Conservation (phyloP, 2,888 invertebrate genomes). For the Caenorhabditis uteleia region DNA sequence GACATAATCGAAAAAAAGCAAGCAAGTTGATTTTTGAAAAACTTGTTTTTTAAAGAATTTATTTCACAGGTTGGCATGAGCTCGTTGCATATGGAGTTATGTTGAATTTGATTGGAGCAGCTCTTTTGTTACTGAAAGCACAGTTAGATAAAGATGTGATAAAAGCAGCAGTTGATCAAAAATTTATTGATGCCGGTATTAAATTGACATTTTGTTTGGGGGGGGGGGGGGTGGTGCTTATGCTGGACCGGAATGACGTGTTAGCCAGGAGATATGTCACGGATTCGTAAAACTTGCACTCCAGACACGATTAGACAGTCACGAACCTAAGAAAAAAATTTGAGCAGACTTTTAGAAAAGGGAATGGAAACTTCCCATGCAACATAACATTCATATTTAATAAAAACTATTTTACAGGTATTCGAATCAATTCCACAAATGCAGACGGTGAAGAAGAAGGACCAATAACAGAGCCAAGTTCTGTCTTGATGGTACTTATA, state of each 20-base stretch:
- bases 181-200: constrained; percentile 46
- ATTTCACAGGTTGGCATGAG: constrained; percentile 45
- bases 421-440: constrained; percentile 23
- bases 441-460: constrained; percentile 19
- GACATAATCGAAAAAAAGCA: constrained; percentile 47
- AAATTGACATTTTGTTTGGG: neutral
- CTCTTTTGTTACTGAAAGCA: constrained; percentile 46
- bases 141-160: constrained; percentile 52
- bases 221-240: neutral
- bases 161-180: constrained; percentile 44
- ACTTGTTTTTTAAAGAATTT: neutral
- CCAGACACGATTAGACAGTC: too few relatives aligned
- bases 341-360: too few relatives aligned
- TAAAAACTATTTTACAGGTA: constrained; percentile 9
- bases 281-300: too few relatives aligned
- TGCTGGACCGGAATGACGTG: too few relatives aligned
- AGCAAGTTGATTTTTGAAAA: constrained; percentile 17
- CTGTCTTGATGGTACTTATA: constrained; percentile 34
- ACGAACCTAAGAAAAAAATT: too few relatives aligned
- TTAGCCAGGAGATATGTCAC: too few relatives aligned
- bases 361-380: too few relatives aligned
- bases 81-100: constrained; percentile 44
- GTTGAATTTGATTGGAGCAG: constrained; percentile 46
- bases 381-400: neutral
- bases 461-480: constrained; percentile 18